These are phyloP conservation scores for Scaptomyza graminum DNA, from an alignment of 1,140 invertebrate genomes.

Conservation along the genomic window DNA sequence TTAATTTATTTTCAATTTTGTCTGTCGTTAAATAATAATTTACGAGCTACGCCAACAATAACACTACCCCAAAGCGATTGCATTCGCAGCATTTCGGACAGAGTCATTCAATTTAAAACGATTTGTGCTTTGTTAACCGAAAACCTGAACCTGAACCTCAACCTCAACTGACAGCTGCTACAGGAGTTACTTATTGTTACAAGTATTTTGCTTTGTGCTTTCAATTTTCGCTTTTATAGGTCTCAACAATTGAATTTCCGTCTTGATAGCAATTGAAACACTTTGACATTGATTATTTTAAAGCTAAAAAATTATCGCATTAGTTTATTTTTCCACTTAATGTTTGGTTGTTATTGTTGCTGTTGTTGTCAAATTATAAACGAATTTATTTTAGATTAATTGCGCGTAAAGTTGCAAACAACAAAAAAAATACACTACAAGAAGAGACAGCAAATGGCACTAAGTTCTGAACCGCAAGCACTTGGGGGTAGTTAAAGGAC, in stretches of 20 bases:
- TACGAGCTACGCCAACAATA: conserved; percentile 54
- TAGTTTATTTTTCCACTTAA: conserved; percentile 28
- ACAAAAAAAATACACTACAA: conserved; percentile 30
- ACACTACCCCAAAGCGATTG: conserved; percentile 40
- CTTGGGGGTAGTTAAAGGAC: conserved; percentile 5
- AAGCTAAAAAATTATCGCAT: conserved; percentile 33
- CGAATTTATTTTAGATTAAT: conserved; percentile 83
- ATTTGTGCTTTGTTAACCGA: conserved; percentile 70
- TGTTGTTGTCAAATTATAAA: conserved; percentile 82
- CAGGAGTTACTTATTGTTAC: conserved; percentile 35
- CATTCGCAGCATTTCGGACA: conserved; percentile 22
- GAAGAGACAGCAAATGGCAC: conserved; percentile 31
- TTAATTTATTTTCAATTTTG: conserved; percentile 79
- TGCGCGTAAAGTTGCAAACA: conserved; percentile 83
- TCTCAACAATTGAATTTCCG: conserved; percentile 69
- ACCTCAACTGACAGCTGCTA: conserved; percentile 28
- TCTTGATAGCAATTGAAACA: conserved; percentile 21
- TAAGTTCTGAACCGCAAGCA: conserved; percentile 33
- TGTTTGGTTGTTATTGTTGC: conserved; percentile 4
- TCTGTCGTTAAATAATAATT: conserved; percentile 81
- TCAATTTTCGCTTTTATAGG: conserved; percentile 43
- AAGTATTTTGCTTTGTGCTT: conserved; percentile 26
- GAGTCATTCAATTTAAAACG: conserved; percentile 67
- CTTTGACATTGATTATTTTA: conserved; percentile 71
- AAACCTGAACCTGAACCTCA: conserved; percentile 52